Evolutionary conservation across 2,888 invertebrate genomes (phyloP).

Genomic region (Rotaria magnacalcarata): DNA sequence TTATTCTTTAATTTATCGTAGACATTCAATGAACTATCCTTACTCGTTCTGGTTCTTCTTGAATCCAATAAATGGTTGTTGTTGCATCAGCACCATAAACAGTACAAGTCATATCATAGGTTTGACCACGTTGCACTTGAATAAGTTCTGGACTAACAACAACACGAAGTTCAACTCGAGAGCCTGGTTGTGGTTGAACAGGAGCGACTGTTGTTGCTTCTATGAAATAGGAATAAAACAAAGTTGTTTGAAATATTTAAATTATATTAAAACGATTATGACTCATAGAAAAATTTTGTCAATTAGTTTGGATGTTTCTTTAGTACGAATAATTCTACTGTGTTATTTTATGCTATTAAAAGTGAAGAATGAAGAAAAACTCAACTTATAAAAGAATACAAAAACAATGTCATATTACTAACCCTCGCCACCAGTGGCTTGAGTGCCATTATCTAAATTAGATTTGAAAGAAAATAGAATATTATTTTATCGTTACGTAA

Average conservation of each 20-base stretch:
- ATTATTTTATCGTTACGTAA: neutral
- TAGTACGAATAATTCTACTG: too few species aligned
- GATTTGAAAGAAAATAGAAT: neutral
- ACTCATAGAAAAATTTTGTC: too few species aligned
- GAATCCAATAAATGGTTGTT: slow-evolving; percentile 18
- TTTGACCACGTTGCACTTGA: slow-evolving; percentile 19
- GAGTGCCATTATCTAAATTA: neutral
- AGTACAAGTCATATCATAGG: neutral
- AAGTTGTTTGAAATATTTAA: neutral
- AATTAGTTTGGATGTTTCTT: too few species aligned
- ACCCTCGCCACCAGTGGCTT: neutral
- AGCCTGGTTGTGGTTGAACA: too few species aligned
- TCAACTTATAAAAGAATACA: too few species aligned
- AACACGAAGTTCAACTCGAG: slow-evolving; percentile 18
- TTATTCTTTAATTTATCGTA: neutral
- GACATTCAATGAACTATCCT: neutral
- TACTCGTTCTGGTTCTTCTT: slow-evolving; percentile 35
- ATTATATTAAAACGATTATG: too few species aligned
- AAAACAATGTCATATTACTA: neutral
- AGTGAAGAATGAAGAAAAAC: too few species aligned
- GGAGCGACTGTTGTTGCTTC: neutral
- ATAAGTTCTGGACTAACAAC: neutral
- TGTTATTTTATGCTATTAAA: too few species aligned
- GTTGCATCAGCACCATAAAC: slow-evolving; percentile 16
- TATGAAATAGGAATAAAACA: neutral